Percentiles rank a stretch among this genome's conserved stretches.
These are phyloP conservation scores for Eilema caniola DNA, from an alignment of 2,888 invertebrate species.

Conservation along the genomic window DNA sequence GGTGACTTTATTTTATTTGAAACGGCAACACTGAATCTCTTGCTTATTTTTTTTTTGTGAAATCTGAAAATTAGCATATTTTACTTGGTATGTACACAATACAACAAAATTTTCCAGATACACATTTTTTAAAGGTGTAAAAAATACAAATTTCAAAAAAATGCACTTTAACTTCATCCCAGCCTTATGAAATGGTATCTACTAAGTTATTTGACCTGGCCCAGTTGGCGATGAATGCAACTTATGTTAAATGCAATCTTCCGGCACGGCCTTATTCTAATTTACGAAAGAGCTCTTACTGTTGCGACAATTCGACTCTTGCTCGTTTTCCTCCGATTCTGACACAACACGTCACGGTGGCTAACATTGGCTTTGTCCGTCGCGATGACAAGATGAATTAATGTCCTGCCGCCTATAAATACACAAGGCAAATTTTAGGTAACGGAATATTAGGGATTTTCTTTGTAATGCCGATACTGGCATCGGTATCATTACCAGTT, in stretches of 20 bases:
- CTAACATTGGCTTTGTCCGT: conserved; percentile 45
- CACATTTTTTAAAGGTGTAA: no score
- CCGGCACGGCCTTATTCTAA: conserved; percentile 25
- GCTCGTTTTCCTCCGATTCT: conserved; percentile 44
- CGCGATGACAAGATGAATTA: conserved; percentile 5
- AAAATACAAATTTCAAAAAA: background rate
- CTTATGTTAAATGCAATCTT: conserved; percentile 26
- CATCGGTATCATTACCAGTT: no score
- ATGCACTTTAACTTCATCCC: background rate
- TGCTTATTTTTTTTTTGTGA: no score
- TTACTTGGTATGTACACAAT: no score
- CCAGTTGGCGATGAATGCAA: conserved; percentile 1
- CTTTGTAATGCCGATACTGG: no score
- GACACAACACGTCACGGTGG: conserved; percentile 60
- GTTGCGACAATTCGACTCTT: conserved; percentile 42
- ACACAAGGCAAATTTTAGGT: no score
- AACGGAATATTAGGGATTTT: no score
- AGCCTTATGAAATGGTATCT: background rate
- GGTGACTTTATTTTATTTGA: no score
- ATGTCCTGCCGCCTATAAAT: conserved; percentile 50
- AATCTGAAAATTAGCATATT: no score
- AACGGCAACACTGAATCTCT: no score
- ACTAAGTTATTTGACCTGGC: background rate
- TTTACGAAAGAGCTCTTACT: conserved; percentile 30
- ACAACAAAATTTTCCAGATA: no score